Evolutionary conservation across 2,113 vertebrate genomes (phyloP).

Genomic region (Ceuthmochares aereus): DNA sequence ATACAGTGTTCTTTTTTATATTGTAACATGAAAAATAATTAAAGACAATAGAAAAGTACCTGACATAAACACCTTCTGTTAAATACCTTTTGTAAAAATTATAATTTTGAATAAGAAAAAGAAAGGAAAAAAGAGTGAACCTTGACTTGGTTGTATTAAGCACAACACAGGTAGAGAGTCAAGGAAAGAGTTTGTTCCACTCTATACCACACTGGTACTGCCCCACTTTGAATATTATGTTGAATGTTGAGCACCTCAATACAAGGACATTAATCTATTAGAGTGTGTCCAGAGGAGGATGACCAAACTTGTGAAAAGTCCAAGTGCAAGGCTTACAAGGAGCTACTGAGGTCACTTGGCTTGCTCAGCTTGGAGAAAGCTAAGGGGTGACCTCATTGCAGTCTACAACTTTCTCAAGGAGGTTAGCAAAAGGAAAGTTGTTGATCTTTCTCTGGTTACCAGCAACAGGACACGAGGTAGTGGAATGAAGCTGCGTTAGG

Average conservation of each 20-base stretch:
- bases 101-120: background rate
- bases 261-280: background rate
- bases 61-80: background rate
- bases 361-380: background rate
- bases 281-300: background rate
- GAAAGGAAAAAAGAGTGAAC: background rate
- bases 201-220: background rate
- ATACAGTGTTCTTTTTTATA: background rate
- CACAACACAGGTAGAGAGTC: background rate
- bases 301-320: background rate
- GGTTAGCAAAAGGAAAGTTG: accelerated
- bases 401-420: background rate
- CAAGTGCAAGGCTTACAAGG: background rate
- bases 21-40: background rate
- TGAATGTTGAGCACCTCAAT: background rate
- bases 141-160: background rate
- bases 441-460: background rate
- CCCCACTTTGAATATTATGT: background rate
- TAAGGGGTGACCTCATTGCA: background rate
- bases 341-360: background rate
- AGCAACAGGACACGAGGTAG: background rate
- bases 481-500: background rate
- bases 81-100: background rate
- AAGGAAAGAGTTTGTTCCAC: background rate
- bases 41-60: background rate